A percentile compares a stretch with the other conserved stretches of the same genome.
Evolutionary conservation across 2,888 invertebrate species (phyloP).

Genomic region (Branchinecta sandiegonensis): DNA sequence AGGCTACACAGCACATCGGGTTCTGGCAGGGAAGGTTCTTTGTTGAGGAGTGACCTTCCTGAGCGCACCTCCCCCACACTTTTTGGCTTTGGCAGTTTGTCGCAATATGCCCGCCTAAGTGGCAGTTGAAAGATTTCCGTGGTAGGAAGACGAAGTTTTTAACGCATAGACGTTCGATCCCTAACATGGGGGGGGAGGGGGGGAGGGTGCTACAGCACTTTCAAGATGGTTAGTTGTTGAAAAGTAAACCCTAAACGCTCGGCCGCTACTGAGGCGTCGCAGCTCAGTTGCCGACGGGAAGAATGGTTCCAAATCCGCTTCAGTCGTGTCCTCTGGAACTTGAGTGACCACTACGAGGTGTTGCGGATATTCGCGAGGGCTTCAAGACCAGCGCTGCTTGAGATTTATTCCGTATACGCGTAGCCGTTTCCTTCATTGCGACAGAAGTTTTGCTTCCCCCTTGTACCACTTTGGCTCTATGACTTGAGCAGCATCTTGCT

Average conservation of each 20-base stretch:
- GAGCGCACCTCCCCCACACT: neutral
- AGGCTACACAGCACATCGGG: neutral
- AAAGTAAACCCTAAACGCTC: neutral
- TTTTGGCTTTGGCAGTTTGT: neutral
- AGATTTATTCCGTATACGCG: no score
- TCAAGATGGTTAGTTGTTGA: neutral
- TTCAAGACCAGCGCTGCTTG: no score
- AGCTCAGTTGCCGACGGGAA: no score
- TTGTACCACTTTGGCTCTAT: no score
- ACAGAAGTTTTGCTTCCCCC: no score
- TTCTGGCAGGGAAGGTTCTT: neutral
- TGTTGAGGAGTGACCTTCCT: constrained; percentile 1
- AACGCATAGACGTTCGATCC: neutral
- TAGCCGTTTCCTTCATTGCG: no score
- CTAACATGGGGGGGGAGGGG: neutral
- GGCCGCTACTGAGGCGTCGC: neutral
- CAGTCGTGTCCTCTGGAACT: no score
- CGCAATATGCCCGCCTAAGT: neutral
- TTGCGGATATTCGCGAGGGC: no score
- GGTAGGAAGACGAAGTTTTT: neutral
- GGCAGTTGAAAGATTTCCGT: neutral
- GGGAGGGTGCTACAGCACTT: neutral
- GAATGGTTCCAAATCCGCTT: no score
- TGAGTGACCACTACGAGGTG: no score
- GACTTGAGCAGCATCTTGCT: no score